Percentiles rank a stretch among this genome's conserved stretches.
These are phyloP conservation scores for Nyctibius grandis DNA, from an alignment of 2,797 vertebrate genomes.

Conservation along the genomic window DNA sequence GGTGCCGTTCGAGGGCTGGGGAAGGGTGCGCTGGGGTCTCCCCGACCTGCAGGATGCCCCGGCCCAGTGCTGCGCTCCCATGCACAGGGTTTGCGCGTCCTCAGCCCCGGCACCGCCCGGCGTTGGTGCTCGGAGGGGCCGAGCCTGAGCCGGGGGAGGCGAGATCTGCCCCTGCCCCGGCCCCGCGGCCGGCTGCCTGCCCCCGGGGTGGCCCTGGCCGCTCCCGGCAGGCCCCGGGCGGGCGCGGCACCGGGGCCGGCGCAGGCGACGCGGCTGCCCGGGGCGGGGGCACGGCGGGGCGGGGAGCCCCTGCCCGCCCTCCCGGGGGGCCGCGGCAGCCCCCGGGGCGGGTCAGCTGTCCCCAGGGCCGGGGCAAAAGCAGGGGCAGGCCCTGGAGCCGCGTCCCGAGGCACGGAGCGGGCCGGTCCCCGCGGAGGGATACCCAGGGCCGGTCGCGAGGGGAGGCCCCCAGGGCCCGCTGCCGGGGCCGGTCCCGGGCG, in stretches of 20 bases:
- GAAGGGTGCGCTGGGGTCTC: not conserved
- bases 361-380: not conserved
- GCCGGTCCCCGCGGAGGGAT: not conserved
- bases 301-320: not conserved
- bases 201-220: not conserved
- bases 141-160: no score
- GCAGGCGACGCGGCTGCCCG: not conserved
- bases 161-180: not conserved
- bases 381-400: not conserved
- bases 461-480: not conserved
- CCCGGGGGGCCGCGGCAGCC: not conserved
- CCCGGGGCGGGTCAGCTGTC: not conserved
- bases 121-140: not conserved
- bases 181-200: not conserved
- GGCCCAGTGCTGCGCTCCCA: not conserved
- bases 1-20: not conserved
- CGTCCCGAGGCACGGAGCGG: not conserved
- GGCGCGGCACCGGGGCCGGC: not conserved
- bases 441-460: not conserved
- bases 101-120: not conserved
- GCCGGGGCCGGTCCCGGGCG: not conserved
- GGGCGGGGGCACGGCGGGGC: not conserved
- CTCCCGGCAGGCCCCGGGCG: not conserved
- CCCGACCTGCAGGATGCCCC: not conserved
- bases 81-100: not conserved